Evolutionary conservation across 2,797 vertebrate species (phyloP).

Genomic region (Pseudochaenichthys georgianus): DNA sequence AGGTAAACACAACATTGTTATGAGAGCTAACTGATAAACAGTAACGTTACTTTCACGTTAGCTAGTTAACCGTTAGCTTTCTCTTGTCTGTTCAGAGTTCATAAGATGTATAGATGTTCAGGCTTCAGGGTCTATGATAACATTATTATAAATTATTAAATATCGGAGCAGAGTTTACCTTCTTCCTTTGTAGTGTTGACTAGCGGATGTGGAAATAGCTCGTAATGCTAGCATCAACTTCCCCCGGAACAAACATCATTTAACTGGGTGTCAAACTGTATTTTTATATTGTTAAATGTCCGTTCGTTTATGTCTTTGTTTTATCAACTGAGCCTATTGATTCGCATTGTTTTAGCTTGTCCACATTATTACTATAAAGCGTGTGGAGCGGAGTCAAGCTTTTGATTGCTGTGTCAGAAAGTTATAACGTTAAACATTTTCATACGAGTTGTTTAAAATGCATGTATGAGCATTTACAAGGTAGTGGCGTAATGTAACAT

Average conservation of each 20-base stretch:
- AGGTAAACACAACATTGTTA: not conserved
- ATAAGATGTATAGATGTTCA: not conserved
- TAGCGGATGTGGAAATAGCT: constrained; percentile 18
- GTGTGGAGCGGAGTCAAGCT: not conserved
- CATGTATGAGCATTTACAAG: not conserved
- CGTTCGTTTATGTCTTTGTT: too few relatives aligned
- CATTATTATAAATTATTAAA: not conserved
- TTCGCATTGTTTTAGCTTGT: not conserved
- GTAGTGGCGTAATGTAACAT: too few relatives aligned
- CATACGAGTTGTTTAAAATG: not conserved
- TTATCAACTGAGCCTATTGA: not conserved
- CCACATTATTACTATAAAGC: not conserved
- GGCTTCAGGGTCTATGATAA: too few relatives aligned
- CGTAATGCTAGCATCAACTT: not conserved
- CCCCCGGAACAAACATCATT: constrained; percentile 7
- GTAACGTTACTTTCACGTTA: not conserved
- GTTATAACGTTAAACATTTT: not conserved
- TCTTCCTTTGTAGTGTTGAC: not conserved
- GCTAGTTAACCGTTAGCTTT: not conserved
- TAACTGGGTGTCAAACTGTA: not conserved
- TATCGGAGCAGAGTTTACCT: not conserved
- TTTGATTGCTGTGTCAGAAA: not conserved
- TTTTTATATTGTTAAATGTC: not conserved
- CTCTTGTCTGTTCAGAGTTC: not conserved
- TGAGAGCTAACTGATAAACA: not conserved